These are phyloP conservation scores for Vidua chalybeata DNA, from an alignment of 2,113 vertebrate species.

Conservation along the genomic window DNA sequence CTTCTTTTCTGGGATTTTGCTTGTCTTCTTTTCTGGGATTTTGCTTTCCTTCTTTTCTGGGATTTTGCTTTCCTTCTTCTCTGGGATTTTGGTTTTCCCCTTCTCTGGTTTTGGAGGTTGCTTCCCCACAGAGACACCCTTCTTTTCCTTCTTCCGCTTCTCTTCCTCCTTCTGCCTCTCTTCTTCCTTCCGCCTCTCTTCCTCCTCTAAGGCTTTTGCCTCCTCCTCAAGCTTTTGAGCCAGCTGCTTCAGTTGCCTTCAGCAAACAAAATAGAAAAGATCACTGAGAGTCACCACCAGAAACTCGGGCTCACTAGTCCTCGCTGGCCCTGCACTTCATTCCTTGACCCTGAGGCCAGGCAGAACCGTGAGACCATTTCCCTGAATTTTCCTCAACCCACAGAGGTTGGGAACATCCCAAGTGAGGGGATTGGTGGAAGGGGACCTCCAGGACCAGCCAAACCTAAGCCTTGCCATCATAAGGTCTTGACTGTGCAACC, in stretches of 20 bases:
- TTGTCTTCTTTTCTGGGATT: too few species aligned
- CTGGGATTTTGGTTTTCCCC: too few species aligned
- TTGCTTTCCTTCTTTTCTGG: too few species aligned
- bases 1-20: too few species aligned
- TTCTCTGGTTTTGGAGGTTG: not conserved
- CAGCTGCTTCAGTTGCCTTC: conserved; percentile 73
- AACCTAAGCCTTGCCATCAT: not conserved
- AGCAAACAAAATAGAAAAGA: not conserved
- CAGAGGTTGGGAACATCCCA: not conserved
- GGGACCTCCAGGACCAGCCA: not conserved
- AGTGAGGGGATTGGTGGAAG: not conserved
- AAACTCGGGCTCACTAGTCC: not conserved
- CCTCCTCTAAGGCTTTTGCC: conserved; percentile 63
- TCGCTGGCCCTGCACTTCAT: not conserved
- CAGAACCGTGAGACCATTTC: accelerated
- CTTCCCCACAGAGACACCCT: too few species aligned
- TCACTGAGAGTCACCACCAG: not conserved
- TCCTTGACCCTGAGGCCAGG: not conserved
- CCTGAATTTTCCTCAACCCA: not conserved
- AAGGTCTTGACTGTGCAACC: not conserved
- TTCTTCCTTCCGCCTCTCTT: conserved; percentile 44
- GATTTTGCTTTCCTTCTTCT: too few species aligned
- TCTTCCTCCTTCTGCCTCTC: not conserved
- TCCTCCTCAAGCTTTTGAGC: conserved; percentile 70
- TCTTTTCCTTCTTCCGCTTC: not conserved